Evolutionary conservation across 1,140 invertebrate genomes (phyloP).

Genomic region (Asbolus verrucosus): DNA sequence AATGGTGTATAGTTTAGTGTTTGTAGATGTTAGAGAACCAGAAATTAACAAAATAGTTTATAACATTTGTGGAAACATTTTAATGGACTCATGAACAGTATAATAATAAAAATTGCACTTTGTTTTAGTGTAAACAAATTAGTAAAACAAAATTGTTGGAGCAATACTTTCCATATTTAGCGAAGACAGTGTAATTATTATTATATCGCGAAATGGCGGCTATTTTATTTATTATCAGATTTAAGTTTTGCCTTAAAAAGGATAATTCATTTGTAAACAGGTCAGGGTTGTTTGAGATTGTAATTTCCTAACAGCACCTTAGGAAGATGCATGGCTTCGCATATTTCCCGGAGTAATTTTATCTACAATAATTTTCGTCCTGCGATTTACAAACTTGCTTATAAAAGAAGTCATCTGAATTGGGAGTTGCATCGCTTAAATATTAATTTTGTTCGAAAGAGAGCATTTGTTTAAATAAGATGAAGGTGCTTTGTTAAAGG

Average conservation of each 20-base stretch:
- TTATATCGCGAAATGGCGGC: no score
- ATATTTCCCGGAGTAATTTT: no score
- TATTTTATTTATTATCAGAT: constrained; percentile 8
- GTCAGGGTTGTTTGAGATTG: not conserved
- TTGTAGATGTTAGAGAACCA: no score
- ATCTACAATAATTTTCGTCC: not conserved
- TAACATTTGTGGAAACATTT: no score
- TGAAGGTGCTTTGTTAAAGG: not conserved
- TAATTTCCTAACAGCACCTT: constrained; percentile 9
- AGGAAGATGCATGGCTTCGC: not conserved
- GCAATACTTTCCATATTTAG: no score
- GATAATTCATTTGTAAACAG: not conserved
- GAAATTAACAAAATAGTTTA: no score
- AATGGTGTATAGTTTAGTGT: no score
- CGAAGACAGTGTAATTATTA: not conserved
- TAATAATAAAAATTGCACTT: no score
- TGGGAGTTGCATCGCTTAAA: no score
- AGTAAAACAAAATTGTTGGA: no score
- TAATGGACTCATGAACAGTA: no score
- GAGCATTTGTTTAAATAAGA: not conserved
- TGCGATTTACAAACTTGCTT: not conserved
- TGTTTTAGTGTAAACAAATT: no score
- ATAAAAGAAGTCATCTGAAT: not conserved
- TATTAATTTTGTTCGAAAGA: not conserved
- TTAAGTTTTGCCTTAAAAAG: not conserved